Evolutionary conservation across 2,797 vertebrate genomes (phyloP).

Genomic region (Myioborus miniatus): DNA sequence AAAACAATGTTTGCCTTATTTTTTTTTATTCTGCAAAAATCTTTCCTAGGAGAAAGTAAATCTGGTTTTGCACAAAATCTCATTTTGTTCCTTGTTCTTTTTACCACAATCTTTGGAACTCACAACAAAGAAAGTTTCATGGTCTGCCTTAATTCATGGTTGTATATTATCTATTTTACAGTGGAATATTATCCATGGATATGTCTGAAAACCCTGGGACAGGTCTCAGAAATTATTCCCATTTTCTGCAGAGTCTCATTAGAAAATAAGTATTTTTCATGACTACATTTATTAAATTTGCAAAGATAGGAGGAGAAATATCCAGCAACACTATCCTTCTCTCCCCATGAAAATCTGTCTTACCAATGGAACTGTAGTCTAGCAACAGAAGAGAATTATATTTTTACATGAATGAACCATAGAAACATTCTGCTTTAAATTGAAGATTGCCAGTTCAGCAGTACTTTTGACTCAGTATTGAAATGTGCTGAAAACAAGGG

Average conservation of each 20-base stretch:
- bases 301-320: not conserved
- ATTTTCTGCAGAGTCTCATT: not conserved
- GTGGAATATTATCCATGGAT: not conserved
- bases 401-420: not conserved
- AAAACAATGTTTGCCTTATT: not conserved
- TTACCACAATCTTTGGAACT: not conserved
- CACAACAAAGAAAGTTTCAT: not conserved
- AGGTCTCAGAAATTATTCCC: not conserved
- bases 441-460: not conserved
- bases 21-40: not conserved
- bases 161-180: not conserved
- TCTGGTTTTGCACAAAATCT: not conserved
- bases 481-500: not conserved
- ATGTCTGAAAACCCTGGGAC: not conserved
- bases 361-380: not conserved
- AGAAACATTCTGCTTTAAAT: not conserved
- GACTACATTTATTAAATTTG: not conserved
- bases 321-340: not conserved
- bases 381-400: not conserved
- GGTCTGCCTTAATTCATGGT: not conserved
- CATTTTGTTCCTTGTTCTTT: not conserved
- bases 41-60: not conserved
- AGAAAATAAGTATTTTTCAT: not conserved
- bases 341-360: not conserved
- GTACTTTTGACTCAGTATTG: not conserved